Evolutionary conservation across 2,113 vertebrate species (phyloP).

Genomic region (Micronycteris hirsuta): DNA sequence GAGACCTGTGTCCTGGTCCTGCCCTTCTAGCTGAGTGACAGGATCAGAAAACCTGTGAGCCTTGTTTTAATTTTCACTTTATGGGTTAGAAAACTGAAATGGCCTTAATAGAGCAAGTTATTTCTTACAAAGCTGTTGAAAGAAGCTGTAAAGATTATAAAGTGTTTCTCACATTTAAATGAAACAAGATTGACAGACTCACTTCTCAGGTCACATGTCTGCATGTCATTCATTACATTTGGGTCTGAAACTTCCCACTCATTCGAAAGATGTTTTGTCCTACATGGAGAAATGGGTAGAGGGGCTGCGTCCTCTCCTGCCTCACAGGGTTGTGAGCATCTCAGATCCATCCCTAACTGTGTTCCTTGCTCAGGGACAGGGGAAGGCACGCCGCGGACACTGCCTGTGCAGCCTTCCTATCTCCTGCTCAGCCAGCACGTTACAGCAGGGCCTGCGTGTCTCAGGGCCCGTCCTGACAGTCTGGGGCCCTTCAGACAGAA

Average conservation of each 20-base stretch:
- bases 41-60: not conserved
- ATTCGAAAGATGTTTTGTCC: not conserved
- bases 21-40: not conserved
- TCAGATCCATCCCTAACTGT: not conserved
- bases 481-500: not conserved
- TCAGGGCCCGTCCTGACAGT: not conserved
- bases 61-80: conserved; percentile 32
- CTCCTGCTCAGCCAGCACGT: not conserved
- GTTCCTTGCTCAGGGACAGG: not conserved
- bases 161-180: not conserved
- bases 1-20: not conserved
- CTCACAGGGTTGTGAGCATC: not conserved
- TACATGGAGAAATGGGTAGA: not conserved
- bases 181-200: not conserved
- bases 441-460: not conserved
- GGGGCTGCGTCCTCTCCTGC: not conserved
- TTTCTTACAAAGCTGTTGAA: not conserved
- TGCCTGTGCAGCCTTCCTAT: not conserved
- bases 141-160: not conserved
- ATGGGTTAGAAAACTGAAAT: not conserved
- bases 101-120: conserved; percentile 4
- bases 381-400: not conserved
- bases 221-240: not conserved
- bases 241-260: not conserved
- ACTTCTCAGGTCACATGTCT: not conserved